Evolutionary conservation across 2,888 invertebrate species (phyloP).

Genomic region (Lochmaea capreae): DNA sequence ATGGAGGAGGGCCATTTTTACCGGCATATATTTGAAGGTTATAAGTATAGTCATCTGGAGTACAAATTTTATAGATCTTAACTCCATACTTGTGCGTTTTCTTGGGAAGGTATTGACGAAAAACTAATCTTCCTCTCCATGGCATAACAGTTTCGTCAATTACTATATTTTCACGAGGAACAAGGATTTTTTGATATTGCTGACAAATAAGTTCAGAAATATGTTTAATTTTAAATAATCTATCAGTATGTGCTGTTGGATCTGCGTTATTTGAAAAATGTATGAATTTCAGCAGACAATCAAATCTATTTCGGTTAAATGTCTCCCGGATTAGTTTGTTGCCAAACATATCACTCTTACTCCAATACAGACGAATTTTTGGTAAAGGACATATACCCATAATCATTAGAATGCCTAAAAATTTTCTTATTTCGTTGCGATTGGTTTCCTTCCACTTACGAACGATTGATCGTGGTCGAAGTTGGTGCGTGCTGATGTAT

Average conservation of each 20-base stretch:
- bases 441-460: background rate
- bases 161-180: background rate
- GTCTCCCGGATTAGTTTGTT: no score
- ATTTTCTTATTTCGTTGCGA: background rate
- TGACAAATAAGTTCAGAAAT: constrained; percentile 1
- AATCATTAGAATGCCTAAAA: no score
- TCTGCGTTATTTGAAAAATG: no score
- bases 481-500: background rate
- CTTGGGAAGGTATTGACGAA: constrained; percentile 15
- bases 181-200: background rate
- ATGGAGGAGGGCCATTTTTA: background rate
- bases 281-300: no score
- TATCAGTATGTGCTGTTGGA: no score
- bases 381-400: no score
- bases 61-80: background rate
- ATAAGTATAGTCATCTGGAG: constrained; percentile 1
- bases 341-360: no score
- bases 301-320: no score
- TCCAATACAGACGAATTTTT: no score
- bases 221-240: background rate
- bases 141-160: constrained; percentile 4
- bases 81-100: constrained; percentile 20
- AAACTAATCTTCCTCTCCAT: constrained; percentile 24
- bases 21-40: background rate
- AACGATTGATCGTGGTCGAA: background rate